Percentiles rank a stretch among this genome's conserved stretches.
Conservation (phyloP, 2,113 vertebrate genomes). For the Andinoacara biseriatus region DNA sequence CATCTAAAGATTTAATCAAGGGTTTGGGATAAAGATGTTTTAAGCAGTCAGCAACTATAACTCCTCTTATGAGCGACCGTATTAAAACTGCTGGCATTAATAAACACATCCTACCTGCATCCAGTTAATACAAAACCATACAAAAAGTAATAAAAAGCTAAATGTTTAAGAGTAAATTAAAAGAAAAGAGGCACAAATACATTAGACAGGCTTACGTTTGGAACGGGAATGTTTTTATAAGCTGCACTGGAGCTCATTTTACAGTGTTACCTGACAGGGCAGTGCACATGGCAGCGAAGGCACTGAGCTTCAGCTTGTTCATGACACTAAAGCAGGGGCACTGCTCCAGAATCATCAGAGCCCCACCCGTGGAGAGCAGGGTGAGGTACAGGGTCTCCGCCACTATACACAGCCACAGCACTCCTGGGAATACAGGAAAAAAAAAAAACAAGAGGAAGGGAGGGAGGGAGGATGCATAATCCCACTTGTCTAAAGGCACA, state of each 20-base stretch:
- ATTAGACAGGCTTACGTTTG: not conserved
- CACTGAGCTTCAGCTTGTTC: slow-evolving; percentile 87
- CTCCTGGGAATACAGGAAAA: slow-evolving; percentile 71
- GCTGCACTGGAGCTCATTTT: not conserved
- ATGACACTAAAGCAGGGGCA: slow-evolving; percentile 81
- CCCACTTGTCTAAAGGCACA: slow-evolving; percentile 4
- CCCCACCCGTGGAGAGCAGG: slow-evolving; percentile 82
- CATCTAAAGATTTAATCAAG: not conserved
- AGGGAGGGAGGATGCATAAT: not conserved
- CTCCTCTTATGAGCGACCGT: not conserved
- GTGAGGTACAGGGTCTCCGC: slow-evolving; percentile 85
- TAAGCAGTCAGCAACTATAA: not conserved
- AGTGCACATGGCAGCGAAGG: slow-evolving; percentile 88
- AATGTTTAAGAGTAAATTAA: not conserved
- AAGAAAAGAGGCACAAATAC: not conserved
- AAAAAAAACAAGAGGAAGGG: not conserved
- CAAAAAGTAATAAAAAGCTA: not conserved
- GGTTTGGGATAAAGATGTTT: slow-evolving; percentile 4
- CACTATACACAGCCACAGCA: slow-evolving; percentile 89
- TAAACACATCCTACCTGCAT: not conserved
- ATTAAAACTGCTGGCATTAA: not conserved
- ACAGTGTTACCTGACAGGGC: slow-evolving; percentile 85
- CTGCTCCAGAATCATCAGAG: slow-evolving; percentile 85
- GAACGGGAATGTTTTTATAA: not conserved
- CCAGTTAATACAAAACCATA: not conserved